These are phyloP conservation scores for Tetramorium simillimum DNA, from an alignment of 1,140 invertebrate genomes.

Conservation along the genomic window DNA sequence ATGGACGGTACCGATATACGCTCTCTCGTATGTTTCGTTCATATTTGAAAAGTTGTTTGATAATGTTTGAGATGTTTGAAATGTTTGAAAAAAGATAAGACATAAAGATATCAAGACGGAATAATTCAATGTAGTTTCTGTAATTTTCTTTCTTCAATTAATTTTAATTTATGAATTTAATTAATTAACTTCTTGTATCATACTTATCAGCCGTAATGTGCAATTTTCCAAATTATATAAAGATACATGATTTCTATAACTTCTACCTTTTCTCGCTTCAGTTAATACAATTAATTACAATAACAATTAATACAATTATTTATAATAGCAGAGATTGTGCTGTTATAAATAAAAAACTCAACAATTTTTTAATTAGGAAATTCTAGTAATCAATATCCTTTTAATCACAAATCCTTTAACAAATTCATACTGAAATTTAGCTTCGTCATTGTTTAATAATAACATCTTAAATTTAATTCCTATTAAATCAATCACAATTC, in stretches of 20 bases:
- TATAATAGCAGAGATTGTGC: not conserved
- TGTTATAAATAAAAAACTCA: not conserved
- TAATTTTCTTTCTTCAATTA: conserved; percentile 4
- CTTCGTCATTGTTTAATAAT: not conserved
- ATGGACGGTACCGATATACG: conserved; percentile 27
- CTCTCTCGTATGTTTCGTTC: not conserved
- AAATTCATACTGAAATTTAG: not conserved
- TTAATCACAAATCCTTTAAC: not conserved
- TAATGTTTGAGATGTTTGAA: too few species aligned
- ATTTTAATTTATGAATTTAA: not conserved
- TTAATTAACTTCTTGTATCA: not conserved
- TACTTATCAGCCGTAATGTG: not conserved
- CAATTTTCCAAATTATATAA: not conserved
- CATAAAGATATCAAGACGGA: not conserved
- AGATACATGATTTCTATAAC: not conserved
- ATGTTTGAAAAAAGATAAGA: too few species aligned
- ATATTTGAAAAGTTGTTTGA: not conserved
- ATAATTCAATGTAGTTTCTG: not conserved
- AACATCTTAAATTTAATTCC: not conserved
- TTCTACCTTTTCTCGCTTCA: not conserved
- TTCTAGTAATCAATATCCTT: not conserved
- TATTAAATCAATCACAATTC: not conserved
- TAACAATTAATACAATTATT: not conserved
- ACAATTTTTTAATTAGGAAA: not conserved
- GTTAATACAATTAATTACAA: not conserved